Evolutionary conservation across 1,140 invertebrate species (phyloP).

Genomic region (Mya arenaria): DNA sequence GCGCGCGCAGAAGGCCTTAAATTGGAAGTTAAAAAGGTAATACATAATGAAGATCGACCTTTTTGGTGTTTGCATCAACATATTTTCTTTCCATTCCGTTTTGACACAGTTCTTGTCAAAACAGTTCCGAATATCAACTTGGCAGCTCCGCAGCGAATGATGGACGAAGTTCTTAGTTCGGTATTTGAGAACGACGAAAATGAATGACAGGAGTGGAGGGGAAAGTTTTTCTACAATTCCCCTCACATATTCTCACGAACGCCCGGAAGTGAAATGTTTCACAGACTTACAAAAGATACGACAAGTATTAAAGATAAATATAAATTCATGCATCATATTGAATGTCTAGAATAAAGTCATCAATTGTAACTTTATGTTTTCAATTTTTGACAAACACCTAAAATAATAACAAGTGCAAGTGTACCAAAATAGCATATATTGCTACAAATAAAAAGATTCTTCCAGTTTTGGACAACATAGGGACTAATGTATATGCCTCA

Average conservation of each 20-base stretch:
- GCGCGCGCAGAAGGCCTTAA: not conserved
- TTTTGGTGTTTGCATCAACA: conserved; percentile 54
- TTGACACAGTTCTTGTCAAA: conserved; percentile 51
- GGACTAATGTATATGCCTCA: too few species aligned
- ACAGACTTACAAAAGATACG: conserved; percentile 21
- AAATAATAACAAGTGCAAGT: too few species aligned
- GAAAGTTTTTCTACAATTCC: conserved; percentile 1
- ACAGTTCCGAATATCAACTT: conserved; percentile 27
- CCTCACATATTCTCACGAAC: not conserved
- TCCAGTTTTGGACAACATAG: too few species aligned
- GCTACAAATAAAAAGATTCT: too few species aligned
- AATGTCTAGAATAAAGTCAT: too few species aligned
- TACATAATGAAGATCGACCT: not conserved
- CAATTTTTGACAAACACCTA: too few species aligned
- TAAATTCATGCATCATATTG: too few species aligned
- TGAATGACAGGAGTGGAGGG: too few species aligned
- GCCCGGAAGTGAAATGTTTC: conserved; percentile 2
- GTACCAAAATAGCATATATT: too few species aligned
- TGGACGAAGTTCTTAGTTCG: too few species aligned
- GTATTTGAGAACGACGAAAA: too few species aligned
- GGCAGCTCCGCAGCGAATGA: conserved; percentile 3
- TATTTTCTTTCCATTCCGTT: conserved; percentile 55
- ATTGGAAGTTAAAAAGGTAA: not conserved
- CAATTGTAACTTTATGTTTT: too few species aligned
- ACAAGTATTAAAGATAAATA: not conserved